Evolutionary conservation across 2,888 invertebrate genomes (phyloP), one percentile per base, ranked within the genome.

Genomic region (Melangyna quadrimaculata): DNA sequence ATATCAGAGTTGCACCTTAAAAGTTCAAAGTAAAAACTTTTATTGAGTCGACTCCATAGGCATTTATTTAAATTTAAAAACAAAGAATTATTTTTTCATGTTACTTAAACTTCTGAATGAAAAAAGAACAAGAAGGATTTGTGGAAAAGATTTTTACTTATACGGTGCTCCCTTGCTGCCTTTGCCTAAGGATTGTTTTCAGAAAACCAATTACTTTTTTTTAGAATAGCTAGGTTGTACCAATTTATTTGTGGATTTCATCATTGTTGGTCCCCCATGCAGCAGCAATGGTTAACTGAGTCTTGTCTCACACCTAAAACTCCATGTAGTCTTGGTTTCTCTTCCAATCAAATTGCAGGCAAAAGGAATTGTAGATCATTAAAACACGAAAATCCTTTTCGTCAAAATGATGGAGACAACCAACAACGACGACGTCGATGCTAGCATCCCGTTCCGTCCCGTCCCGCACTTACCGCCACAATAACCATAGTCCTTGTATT

Each of bases 281-380:
- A 3, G 9, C 3, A 45, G 27, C 14, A 27, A 35, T 37, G 45
- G 10, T 27, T 69, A 7, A 14, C 22, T 22, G 40, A 63, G 43
- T 43, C 53, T 53, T 55, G 71, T 43, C 19, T 51, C 45, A 45
- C 75, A 57, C 75, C 19, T 35, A 27, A 19, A 63, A 29, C 51
- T 32, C 48, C 22, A 35, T n/a, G n/a, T 35, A 14, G 70, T 37
- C 32, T 73, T 59, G 40, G 70, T 35, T 22, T 43, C 22, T 27
- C 22, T 27, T 57, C 73, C 83, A 78, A 83, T 83, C 70, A 82
- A 73, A 73, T 78, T 51, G 35, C 22, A 73, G 59, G 19, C 29
- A 74, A 75, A 77, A 72, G 69, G 86, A 86, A 86, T 86, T 80
- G 86, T 73, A 73, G 81, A 86, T 86, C 86, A 86, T 86, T 86